Conservation (phyloP, 2,113 vertebrate species). For the western clawed frog (Xenopus tropicalis) region DNA sequence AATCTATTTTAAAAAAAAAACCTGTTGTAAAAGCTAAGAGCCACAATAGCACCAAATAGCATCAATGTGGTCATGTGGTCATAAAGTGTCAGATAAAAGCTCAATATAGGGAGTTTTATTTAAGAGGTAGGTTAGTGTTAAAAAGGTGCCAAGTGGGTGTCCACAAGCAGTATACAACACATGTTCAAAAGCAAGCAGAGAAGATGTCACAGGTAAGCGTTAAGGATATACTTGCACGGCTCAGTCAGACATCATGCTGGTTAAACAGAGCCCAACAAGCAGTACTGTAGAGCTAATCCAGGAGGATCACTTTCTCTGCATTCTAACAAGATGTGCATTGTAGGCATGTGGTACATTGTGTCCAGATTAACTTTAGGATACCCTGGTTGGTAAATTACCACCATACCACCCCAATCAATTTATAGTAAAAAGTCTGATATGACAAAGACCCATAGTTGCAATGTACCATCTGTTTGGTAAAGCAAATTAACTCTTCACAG, state of each 20-base stretch:
- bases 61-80: no score
- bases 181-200: neutral
- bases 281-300: neutral
- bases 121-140: neutral
- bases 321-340: neutral
- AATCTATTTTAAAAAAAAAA: no score
- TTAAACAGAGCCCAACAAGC: neutral
- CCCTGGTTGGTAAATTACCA: neutral
- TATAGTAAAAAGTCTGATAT: neutral
- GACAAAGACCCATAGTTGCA: neutral
- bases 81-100: no score
- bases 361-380: neutral
- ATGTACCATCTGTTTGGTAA: no score
- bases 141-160: slow-evolving; percentile 5
- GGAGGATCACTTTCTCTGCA: neutral
- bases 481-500: neutral
- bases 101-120: no score
- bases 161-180: neutral
- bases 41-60: no score
- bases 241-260: neutral
- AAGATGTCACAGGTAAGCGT: neutral
- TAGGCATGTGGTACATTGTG: neutral
- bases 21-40: no score
- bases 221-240: neutral
- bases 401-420: neutral